These are phyloP conservation scores for Schizaphis graminum DNA, from an alignment of 2,888 invertebrate genomes.

Conservation along the genomic window DNA sequence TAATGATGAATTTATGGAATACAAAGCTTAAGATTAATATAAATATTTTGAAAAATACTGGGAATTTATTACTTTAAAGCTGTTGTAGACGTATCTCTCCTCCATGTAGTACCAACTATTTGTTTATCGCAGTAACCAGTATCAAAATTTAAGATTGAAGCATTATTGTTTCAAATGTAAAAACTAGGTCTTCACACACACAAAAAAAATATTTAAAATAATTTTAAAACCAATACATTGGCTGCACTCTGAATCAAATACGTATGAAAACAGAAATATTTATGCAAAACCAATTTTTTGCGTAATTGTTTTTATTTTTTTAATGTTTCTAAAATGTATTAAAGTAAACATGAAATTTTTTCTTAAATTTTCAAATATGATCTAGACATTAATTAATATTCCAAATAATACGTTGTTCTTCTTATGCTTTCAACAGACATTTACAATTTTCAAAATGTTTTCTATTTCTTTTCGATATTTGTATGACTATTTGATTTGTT, in stretches of 20 bases:
- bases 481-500: no score
- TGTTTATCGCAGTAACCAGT: not conserved
- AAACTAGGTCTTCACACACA: no score
- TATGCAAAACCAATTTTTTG: no score
- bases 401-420: not conserved
- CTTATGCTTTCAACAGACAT: not conserved
- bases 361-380: not conserved
- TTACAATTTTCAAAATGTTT: not conserved
- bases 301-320: no score
- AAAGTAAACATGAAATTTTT: not conserved
- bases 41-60: not conserved
- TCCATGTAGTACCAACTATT: not conserved
- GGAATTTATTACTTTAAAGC: not conserved
- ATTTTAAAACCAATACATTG: no score
- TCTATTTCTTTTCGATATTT: not conserved
- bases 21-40: not conserved
- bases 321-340: no score
- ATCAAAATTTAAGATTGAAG: not conserved
- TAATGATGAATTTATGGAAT: no score
- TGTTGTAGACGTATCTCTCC: no score
- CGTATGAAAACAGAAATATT: no score
- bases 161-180: not conserved
- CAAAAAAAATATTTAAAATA: no score
- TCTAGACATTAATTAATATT: not conserved
- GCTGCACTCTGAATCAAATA: no score